Conservation (phyloP, 2,113 vertebrate species). For the Vidua macroura region DNA sequence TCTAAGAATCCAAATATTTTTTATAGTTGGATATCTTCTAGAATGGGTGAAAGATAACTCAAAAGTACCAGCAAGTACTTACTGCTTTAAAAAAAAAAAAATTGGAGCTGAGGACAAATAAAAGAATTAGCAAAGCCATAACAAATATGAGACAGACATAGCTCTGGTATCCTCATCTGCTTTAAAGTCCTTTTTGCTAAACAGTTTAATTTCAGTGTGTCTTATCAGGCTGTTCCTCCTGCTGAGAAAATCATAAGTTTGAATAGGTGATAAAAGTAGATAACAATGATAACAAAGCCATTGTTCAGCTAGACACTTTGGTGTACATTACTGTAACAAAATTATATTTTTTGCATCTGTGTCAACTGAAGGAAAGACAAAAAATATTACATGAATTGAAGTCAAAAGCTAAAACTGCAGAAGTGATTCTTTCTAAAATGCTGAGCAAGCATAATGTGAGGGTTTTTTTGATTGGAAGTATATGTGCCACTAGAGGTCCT, state of each 20-base stretch:
- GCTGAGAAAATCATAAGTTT: not conserved
- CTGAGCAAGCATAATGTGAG: not conserved
- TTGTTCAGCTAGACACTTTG: not conserved
- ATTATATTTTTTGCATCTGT: not conserved
- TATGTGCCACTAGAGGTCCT: conserved; percentile 43
- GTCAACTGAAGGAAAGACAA: not conserved
- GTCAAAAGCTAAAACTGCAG: not conserved
- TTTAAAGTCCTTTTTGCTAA: not conserved
- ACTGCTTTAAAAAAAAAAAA: not conserved
- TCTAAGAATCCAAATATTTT: not conserved
- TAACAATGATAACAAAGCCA: not conserved
- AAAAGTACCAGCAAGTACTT: not conserved
- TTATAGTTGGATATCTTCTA: not conserved
- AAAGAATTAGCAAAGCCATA: not conserved
- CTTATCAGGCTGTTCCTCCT: not conserved
- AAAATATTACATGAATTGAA: not conserved
- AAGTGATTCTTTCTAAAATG: not conserved
- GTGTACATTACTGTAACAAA: not conserved
- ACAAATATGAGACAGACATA: not conserved
- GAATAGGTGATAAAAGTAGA: not conserved
- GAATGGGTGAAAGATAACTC: not conserved
- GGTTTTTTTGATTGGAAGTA: not conserved
- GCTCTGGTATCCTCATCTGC: not conserved
- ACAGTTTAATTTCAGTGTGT: not conserved
- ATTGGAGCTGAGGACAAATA: not conserved